Evolutionary conservation across 2,797 vertebrate genomes (phyloP).

Genomic region (Dendrocincla tyrannina): DNA sequence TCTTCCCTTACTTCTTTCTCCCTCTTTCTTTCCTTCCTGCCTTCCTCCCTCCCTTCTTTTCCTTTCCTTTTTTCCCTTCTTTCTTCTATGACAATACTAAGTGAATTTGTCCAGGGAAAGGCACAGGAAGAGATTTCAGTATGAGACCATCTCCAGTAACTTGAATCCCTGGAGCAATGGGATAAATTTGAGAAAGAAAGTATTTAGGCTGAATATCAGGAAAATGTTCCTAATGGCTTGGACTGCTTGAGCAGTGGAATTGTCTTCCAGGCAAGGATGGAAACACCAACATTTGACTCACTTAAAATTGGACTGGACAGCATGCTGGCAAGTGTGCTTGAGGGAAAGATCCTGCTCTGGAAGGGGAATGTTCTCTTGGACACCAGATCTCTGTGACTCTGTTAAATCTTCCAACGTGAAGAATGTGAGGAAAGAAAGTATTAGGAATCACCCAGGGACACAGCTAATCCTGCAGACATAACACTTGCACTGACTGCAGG

Average conservation of each 20-base stretch:
- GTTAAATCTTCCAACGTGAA: constrained; percentile 51
- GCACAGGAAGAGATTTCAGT: background rate
- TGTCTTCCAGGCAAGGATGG: constrained; percentile 52
- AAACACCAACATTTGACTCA: constrained; percentile 39
- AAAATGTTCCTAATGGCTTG: constrained; percentile 56
- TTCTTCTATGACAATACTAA: background rate
- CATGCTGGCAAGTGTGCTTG: constrained; percentile 38
- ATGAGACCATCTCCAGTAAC: constrained; percentile 14
- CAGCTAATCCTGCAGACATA: background rate
- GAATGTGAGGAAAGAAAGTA: constrained; percentile 38
- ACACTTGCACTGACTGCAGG: background rate
- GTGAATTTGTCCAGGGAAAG: constrained; percentile 28
- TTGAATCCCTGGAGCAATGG: constrained; percentile 17
- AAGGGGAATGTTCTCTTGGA: constrained; percentile 30
- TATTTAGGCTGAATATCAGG: constrained; percentile 33
- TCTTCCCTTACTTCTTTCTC: background rate
- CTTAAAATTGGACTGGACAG: constrained; percentile 55
- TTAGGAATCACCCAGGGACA: background rate
- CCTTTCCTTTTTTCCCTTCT: too few species aligned
- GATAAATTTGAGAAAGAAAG: constrained; percentile 29
- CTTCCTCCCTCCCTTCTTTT: background rate
- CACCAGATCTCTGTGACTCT: constrained; percentile 39
- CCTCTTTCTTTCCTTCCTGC: too few species aligned
- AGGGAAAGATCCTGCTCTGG: constrained; percentile 45
- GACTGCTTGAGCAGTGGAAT: background rate